Evolutionary conservation across 1,140 invertebrate species (phyloP).

Genomic region (Bombus terrestris): DNA sequence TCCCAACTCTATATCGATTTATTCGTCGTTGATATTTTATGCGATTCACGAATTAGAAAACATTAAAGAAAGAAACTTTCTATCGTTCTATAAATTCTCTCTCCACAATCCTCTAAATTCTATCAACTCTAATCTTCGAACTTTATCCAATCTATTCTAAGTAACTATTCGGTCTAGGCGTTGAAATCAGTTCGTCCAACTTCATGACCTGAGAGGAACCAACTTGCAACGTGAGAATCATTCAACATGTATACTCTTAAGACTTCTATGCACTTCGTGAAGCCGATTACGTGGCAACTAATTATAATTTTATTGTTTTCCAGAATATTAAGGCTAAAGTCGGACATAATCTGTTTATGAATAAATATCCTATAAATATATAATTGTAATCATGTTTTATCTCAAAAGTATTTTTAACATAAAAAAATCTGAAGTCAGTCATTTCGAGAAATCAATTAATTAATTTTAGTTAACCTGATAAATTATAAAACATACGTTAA

Average conservation of each 20-base stretch:
- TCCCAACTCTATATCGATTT: too few relatives aligned
- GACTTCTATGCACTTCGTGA: not conserved
- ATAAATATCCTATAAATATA: too few relatives aligned
- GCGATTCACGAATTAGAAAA: too few relatives aligned
- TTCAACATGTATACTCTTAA: not conserved
- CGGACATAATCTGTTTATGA: too few relatives aligned
- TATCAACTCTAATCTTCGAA: not conserved
- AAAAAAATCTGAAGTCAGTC: too few relatives aligned
- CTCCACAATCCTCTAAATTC: too few relatives aligned
- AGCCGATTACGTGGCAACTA: not conserved
- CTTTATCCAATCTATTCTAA: not conserved
- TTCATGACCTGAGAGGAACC: not conserved
- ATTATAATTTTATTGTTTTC: not conserved
- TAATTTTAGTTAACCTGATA: too few relatives aligned
- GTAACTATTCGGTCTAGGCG: not conserved
- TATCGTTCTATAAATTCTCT: too few relatives aligned
- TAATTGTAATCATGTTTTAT: too few relatives aligned
- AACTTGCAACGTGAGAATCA: not conserved
- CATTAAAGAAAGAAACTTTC: not conserved
- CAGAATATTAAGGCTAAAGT: not conserved
- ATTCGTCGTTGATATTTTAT: too few relatives aligned
- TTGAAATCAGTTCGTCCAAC: not conserved
- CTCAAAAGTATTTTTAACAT: too few relatives aligned
- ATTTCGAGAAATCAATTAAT: too few relatives aligned
- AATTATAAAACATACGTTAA: not conserved